Base-by-base conservation (phyloP, 2,113 vertebrate species). In the Cryptotis parvus region DNA sequence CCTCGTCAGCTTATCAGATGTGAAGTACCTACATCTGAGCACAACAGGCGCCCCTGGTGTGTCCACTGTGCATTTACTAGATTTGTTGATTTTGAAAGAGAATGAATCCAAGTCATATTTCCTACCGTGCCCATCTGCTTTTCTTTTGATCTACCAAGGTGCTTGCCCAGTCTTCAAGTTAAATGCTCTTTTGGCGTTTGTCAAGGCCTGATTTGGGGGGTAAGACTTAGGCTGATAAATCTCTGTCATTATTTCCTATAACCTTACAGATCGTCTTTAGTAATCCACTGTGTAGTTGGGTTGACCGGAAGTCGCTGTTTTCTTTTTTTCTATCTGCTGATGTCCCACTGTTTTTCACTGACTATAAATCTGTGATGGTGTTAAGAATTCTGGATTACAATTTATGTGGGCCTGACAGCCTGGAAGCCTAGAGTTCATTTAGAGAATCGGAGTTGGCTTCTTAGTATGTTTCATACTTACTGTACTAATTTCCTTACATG, bases 31-130 rank as follows among this genome's bases (percentile, higher is more conserved):
- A 58, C 41, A 22, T 31, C 11, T 76, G 18, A 43, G 33, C 24
- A 24, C 29, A 49, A 49, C 55, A 88, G 66, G 18, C 9, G 41
- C 24, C 58, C 41, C 73, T 70, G 0, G 45, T 72, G 0, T 76
- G 14, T 66, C 35, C 89, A 66, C 18, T 74, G 37, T 41, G 66
- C 85, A 6, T 49, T 78, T 92, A n/a, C 58, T 72, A 4, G 63
- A 68, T 72, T 78, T 92, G 18, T 70, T 82, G 31, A 52, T 35
- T 49, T 74, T 76, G 73, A 52, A 80, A 89, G 43, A 76, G 37
- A 87, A 41, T 86, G 41, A 87, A 61, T 74, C 52, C 11, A 61
- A 73, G 52, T 52, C 4, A 45, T 37, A 35, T 84, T 79, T 91
- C 20, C 35, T 9, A 22, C 22, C 6, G 18, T 58, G 55, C 16